phyloP scores from a whole-genome alignment of 2,888 invertebrate species.

The Agriopis marginaria region DNA sequence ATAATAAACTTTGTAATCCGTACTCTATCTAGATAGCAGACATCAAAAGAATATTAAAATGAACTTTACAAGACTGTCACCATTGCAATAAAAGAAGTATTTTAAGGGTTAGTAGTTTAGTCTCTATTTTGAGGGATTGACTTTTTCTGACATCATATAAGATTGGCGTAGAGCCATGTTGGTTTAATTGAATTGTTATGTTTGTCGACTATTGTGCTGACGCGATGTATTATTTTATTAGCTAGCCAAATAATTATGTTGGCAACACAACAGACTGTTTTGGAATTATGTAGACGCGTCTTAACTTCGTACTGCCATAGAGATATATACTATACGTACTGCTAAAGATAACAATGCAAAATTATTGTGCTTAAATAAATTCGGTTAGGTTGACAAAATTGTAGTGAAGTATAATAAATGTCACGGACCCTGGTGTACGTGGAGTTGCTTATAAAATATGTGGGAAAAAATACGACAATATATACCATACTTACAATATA shows the following conservation, averaged over 20 bases:
- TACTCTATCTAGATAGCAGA: not conserved
- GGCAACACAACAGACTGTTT: slow-evolving; percentile 1
- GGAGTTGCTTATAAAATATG: too few species aligned
- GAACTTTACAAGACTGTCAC: slow-evolving; percentile 4
- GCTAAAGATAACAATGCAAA: too few species aligned
- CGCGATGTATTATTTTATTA: slow-evolving; percentile 7
- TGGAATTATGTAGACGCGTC: slow-evolving; percentile 8
- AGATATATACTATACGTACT: not conserved
- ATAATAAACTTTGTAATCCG: slow-evolving; percentile 9
- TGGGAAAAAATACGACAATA: too few species aligned
- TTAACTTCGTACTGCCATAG: not conserved
- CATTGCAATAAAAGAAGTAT: not conserved
- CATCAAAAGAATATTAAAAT: slow-evolving; percentile 17
- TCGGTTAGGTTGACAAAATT: too few species aligned
- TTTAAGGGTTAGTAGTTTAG: not conserved
- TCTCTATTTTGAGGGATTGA: slow-evolving; percentile 5
- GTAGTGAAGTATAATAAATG: not conserved
- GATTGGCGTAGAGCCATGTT: slow-evolving; percentile 11
- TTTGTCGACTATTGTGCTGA: not conserved
- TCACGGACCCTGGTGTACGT: too few species aligned
- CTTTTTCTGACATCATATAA: not conserved
- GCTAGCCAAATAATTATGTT: slow-evolving; percentile 13
- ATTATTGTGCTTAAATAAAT: too few species aligned
- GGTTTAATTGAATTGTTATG: slow-evolving; percentile 16
- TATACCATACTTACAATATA: too few species aligned